These are phyloP conservation scores for Xestia c-nigrum DNA, from an alignment of 2,888 invertebrate genomes.

Conservation along the genomic window DNA sequence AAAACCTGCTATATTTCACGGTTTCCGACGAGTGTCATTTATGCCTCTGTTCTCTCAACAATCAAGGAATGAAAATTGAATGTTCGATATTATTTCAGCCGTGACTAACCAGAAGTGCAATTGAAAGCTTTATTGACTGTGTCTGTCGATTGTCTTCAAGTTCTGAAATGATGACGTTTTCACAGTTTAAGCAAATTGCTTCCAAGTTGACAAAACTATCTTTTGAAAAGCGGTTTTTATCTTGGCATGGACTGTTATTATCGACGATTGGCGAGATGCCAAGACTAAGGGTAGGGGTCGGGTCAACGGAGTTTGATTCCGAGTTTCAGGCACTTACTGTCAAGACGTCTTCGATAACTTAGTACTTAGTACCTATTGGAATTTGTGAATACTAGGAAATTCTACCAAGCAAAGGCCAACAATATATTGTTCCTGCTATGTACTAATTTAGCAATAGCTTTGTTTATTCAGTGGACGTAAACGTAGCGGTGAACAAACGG, in stretches of 20 bases:
- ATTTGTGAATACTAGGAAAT: constrained; percentile 42
- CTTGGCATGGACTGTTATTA: constrained; percentile 80
- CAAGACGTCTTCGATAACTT: constrained; percentile 67
- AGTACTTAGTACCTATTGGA: constrained; percentile 55
- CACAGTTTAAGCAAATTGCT: constrained; percentile 68
- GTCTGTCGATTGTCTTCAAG: constrained; percentile 39
- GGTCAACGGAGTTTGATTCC: constrained; percentile 66
- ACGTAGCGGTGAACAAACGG: constrained; percentile 43
- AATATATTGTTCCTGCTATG: constrained; percentile 18
- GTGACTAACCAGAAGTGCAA: constrained; percentile 51
- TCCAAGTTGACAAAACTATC: constrained; percentile 70
- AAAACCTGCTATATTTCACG: constrained; percentile 85
- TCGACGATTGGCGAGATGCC: constrained; percentile 83
- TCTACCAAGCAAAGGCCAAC: constrained; percentile 33
- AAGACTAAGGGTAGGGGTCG: constrained; percentile 74
- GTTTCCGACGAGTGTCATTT: constrained; percentile 79
- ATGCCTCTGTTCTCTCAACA: constrained; percentile 78
- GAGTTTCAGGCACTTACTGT: constrained; percentile 67
- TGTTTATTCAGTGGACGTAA: constrained; percentile 56
- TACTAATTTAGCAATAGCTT: constrained; percentile 40
- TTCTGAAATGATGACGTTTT: constrained; percentile 47
- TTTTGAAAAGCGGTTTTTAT: constrained; percentile 78
- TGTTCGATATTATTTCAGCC: constrained; percentile 70
- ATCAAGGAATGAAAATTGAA: constrained; percentile 81
- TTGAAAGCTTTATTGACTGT: constrained; percentile 54